These are phyloP conservation scores for Theristicus caerulescens DNA, from an alignment of 2,113 vertebrate genomes.

Conservation along the genomic window DNA sequence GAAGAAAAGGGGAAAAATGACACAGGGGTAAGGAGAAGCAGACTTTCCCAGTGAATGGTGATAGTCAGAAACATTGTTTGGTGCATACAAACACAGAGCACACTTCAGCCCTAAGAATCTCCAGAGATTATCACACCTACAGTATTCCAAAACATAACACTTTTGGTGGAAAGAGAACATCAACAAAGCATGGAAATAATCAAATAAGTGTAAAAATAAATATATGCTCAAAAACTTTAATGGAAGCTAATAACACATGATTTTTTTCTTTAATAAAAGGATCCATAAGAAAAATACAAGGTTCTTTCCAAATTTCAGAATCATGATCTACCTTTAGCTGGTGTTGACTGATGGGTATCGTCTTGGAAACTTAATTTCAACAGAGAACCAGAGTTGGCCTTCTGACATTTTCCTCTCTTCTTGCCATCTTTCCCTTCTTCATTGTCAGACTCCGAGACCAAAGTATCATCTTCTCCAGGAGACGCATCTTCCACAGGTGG, in stretches of 20 bases:
- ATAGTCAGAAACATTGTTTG: neutral
- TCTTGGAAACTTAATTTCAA: neutral
- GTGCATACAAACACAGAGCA: neutral
- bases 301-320: neutral
- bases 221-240: neutral
- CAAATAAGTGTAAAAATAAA: neutral
- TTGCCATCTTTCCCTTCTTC: constrained; percentile 42
- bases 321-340: constrained; percentile 62
- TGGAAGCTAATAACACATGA: neutral
- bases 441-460: constrained; percentile 58
- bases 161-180: neutral
- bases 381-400: neutral
- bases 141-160: neutral
- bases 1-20: neutral
- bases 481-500: neutral
- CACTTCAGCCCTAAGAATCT: neutral
- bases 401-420: constrained; percentile 23
- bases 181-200: neutral
- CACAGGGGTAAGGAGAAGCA: neutral
- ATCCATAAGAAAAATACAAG: neutral
- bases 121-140: neutral
- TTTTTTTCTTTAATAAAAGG: neutral
- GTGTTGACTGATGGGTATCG: constrained; percentile 30
- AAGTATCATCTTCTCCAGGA: constrained; percentile 38
- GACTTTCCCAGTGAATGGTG: neutral